Base-by-base conservation (phyloP, 1,140 invertebrate species). In the Zaprionus capensis region DNA sequence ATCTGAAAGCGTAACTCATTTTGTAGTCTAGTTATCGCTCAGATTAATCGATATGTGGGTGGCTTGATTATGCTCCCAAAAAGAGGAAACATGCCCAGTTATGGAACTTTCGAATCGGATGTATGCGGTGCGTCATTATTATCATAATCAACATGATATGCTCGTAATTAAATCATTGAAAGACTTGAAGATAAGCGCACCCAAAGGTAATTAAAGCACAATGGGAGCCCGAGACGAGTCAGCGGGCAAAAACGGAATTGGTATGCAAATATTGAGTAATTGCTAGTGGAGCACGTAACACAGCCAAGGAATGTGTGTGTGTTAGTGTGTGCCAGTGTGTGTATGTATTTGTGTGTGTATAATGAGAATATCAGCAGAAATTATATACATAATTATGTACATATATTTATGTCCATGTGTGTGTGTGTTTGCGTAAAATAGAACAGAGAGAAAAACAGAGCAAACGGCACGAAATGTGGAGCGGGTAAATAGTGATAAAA, bases 151-250 rank as follows among this genome's bases (percentile, higher is more conserved):
- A 31, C 20, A 51, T 14, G 20, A 67, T 71, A 65, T 64, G 56
- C 55, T 74, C 77, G 55, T 81, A 83, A 87, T 87, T 87, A 87
- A 87, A 88, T 88, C 83, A 78, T 66, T 61, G 66, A 22, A 22
- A 73, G 70, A 77, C 55, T 59, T 31, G 28, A 63, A 77, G 77
- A 77, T 77, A 80, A 77, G 69, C 66, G 61, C 74, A 56, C 74
- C 69, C 67, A 71, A 64, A 58, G 44, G 68, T 76, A 76, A 76
- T 76, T 76, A 71, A 76, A 76, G 59, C 56, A 76, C 49, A 71
- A 76, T 56, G 56, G 49, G 59, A 51, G 58, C 46, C 65, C 64
- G 20, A 69, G 71, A 44, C 41, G 31, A 59, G 28, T 74, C 58
- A 28, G 53, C 53, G 15, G 26, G 38, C 41, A 46, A 58, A 65